phyloP scores from a whole-genome alignment of 2,113 vertebrate species.

The Prochilodus magdalenae region DNA sequence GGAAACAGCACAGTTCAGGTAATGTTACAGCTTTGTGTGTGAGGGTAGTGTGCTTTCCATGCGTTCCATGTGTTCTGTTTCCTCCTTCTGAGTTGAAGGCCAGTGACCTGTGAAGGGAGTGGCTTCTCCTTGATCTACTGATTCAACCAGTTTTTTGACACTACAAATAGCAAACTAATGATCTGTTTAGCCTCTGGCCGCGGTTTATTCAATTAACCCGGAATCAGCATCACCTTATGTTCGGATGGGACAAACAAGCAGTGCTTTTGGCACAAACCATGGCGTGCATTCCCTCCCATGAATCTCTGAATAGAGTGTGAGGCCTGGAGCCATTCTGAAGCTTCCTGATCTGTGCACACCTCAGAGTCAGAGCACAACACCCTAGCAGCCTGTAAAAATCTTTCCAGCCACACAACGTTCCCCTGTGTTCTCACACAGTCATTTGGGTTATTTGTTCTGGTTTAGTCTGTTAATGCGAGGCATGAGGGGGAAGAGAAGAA shows the following conservation, averaged over 20 bases:
- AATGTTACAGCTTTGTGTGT: conserved; percentile 22
- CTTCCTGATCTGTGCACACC: conserved; percentile 51
- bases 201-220: not conserved
- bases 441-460: conserved; percentile 56
- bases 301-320: conserved; percentile 41
- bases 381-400: conserved; percentile 52
- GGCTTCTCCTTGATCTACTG: conserved; percentile 2
- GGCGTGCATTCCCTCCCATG: not conserved
- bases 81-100: conserved; percentile 3
- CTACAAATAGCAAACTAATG: not conserved
- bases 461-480: conserved; percentile 62
- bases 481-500: conserved; percentile 29
- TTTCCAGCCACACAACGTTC: conserved; percentile 63
- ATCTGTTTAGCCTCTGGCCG: not conserved
- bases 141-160: conserved; percentile 4
- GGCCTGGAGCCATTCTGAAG: conserved; percentile 47
- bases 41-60: conserved; percentile 17
- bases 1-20: conserved; percentile 28
- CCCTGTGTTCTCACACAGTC: conserved; percentile 64
- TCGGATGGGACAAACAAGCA: not conserved
- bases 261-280: not conserved
- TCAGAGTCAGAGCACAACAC: conserved; percentile 42
- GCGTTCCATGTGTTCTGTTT: conserved; percentile 13
- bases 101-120: conserved; percentile 11
- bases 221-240: not conserved